Percentiles rank a stretch among this genome's conserved stretches.
Conservation (phyloP, 2,113 vertebrate genomes). For the Taurulus bubalis region DNA sequence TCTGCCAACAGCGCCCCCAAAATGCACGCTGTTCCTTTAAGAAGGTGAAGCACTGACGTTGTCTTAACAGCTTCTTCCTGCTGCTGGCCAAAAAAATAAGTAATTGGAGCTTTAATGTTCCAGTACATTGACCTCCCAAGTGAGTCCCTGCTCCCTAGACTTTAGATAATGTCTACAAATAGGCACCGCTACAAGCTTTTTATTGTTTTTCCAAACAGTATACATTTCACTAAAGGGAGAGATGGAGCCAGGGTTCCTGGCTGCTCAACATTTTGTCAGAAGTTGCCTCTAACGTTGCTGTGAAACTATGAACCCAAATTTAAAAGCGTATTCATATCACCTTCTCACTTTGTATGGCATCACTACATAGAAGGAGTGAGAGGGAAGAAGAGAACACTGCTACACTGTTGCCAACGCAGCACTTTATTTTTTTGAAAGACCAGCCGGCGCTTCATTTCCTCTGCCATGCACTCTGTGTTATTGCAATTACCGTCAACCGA, state of each 20-base stretch:
- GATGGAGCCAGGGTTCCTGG: background rate
- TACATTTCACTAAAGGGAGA: background rate
- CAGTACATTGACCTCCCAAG: background rate
- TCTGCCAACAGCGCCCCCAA: too few relatives aligned
- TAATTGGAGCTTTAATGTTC: background rate
- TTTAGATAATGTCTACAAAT: background rate
- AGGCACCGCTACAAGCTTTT: too few relatives aligned
- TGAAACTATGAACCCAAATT: background rate
- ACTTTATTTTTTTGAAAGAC: constrained; percentile 25
- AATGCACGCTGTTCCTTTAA: background rate
- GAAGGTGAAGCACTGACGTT: background rate
- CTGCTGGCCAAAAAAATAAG: background rate
- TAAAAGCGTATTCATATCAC: background rate
- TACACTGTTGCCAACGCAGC: constrained; percentile 48
- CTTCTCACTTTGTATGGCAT: background rate
- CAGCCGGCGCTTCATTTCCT: constrained; percentile 56
- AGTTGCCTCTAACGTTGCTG: background rate
- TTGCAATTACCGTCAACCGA: constrained; percentile 49
- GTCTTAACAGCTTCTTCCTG: background rate
- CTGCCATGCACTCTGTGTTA: constrained; percentile 21
- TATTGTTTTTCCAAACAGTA: background rate
- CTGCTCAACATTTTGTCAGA: constrained; percentile 17
- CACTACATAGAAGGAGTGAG: background rate
- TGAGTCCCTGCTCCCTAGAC: background rate
- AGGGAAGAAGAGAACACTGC: constrained; percentile 16